Evolutionary conservation across 2,113 vertebrate species (phyloP).

Genomic region (Helogale parvula): DNA sequence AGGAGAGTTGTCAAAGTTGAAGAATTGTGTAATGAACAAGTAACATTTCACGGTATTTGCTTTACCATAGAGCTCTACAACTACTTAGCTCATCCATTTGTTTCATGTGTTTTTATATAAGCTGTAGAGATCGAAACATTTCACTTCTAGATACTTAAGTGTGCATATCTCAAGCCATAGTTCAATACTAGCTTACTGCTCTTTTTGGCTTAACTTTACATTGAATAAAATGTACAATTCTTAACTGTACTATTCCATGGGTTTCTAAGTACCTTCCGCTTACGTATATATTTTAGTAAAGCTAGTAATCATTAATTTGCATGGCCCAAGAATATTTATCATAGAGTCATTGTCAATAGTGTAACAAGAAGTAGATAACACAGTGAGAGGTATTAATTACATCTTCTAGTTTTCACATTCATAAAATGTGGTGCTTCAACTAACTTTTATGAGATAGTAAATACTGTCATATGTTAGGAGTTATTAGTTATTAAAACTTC

Average conservation of each 20-base stretch:
- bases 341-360: background rate
- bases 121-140: background rate
- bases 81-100: background rate
- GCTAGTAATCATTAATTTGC: background rate
- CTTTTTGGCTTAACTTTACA: background rate
- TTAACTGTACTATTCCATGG: background rate
- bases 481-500: slow-evolving; percentile 26
- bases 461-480: background rate
- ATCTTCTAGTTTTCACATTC: background rate
- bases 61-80: background rate
- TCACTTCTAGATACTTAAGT: background rate
- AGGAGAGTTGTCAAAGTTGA: background rate
- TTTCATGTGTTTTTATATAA: slow-evolving; percentile 33
- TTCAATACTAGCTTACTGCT: background rate
- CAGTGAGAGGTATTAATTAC: background rate
- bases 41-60: background rate
- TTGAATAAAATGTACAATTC: background rate
- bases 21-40: background rate
- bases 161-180: background rate
- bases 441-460: slow-evolving; percentile 23
- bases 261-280: background rate
- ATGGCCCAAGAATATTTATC: background rate
- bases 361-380: background rate
- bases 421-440: background rate
- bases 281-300: slow-evolving; percentile 42